A percentile compares a stretch with the other conserved stretches of the same genome.
These are phyloP conservation scores for Meleagris gallopavo DNA, from an alignment of 2,113 vertebrate species.

Conservation along the genomic window DNA sequence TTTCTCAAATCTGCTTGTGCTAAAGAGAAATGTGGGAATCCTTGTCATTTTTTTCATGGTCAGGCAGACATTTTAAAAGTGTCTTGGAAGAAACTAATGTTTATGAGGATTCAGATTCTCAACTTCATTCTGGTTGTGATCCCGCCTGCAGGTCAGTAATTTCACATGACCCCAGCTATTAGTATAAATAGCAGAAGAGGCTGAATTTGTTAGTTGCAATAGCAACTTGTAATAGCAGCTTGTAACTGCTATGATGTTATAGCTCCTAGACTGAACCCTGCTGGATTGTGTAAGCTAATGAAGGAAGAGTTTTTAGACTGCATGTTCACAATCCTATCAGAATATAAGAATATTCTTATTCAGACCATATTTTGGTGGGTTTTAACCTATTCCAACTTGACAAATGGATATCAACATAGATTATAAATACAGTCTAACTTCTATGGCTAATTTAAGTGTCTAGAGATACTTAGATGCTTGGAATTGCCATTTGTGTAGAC, in stretches of 20 bases:
- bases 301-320: neutral
- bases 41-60: neutral
- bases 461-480: neutral
- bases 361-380: neutral
- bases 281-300: neutral
- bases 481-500: neutral
- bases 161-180: conserved; percentile 62
- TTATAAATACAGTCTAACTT: neutral
- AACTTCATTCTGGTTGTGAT: conserved; percentile 45
- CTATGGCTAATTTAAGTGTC: neutral
- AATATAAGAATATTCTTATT: neutral
- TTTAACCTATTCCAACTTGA: neutral
- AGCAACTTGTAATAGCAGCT: neutral
- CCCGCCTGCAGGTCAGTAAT: conserved; percentile 45
- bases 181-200: conserved; percentile 30
- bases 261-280: neutral
- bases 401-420: neutral
- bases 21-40: neutral
- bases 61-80: neutral
- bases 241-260: neutral
- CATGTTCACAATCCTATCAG: neutral
- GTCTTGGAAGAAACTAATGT: conserved; percentile 2
- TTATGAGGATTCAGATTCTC: conserved; percentile 21
- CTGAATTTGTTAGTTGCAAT: neutral
- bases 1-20: neutral